These are phyloP conservation scores for Rhyacophila evoluta DNA, from an alignment of 2,888 invertebrate genomes.

Conservation along the genomic window DNA sequence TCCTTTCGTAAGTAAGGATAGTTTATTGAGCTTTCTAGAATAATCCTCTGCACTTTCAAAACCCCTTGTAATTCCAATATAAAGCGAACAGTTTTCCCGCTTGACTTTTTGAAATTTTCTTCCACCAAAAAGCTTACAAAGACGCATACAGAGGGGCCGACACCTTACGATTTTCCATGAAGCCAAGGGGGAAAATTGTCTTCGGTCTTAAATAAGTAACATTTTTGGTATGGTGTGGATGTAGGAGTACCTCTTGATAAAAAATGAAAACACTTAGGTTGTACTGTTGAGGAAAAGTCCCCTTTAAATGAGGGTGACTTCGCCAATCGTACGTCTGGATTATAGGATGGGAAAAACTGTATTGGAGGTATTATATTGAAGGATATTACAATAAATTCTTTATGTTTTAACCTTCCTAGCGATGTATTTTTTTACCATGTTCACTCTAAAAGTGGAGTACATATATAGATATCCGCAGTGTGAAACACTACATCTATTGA, in stretches of 20 bases:
- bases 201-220: constrained; percentile 13
- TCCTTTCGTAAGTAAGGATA: too few relatives aligned
- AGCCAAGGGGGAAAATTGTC: constrained; percentile 13
- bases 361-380: constrained; percentile 5
- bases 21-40: too few relatives aligned
- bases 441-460: too few relatives aligned
- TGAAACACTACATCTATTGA: too few relatives aligned
- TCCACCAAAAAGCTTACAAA: not conserved
- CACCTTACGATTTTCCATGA: not conserved
- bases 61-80: not conserved
- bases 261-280: constrained; percentile 17
- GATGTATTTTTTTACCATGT: too few relatives aligned
- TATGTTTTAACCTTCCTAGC: too few relatives aligned
- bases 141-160: not conserved
- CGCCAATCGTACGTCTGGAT: not conserved
- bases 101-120: constrained; percentile 16
- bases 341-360: not conserved
- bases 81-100: not conserved
- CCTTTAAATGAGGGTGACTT: not conserved
- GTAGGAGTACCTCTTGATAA: constrained; percentile 1
- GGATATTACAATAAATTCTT: too few relatives aligned
- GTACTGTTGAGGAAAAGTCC: not conserved
- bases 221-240: not conserved
- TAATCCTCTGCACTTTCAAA: not conserved
- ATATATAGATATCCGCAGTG: too few relatives aligned